phyloP scores from a whole-genome alignment of 2,797 vertebrate species.

The Leptodactylus fallax region DNA sequence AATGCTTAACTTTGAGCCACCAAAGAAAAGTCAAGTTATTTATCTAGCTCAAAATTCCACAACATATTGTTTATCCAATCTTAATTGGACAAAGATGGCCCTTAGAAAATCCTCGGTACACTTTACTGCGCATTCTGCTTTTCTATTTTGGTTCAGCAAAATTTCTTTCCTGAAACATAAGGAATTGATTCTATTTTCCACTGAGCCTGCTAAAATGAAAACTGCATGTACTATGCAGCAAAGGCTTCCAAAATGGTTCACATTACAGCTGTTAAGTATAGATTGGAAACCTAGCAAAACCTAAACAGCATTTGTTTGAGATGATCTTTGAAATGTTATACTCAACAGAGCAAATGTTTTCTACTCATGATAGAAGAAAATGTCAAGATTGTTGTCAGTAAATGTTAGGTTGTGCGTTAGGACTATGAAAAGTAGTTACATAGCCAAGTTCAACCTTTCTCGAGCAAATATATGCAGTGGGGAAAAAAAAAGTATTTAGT shows the following conservation, averaged over 20 bases:
- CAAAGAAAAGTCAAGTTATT: not conserved
- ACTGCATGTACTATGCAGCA: not conserved
- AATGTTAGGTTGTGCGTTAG: not conserved
- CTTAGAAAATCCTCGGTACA: too few species aligned
- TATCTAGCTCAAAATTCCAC: not conserved
- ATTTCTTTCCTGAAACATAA: conserved; percentile 8
- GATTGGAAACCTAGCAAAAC: not conserved
- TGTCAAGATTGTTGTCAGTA: not conserved
- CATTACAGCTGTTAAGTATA: not conserved
- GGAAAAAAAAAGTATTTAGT: too few species aligned
- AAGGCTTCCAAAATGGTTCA: not conserved
- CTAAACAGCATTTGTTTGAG: not conserved
- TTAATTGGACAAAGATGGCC: too few species aligned
- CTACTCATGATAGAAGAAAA: not conserved
- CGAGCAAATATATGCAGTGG: too few species aligned
- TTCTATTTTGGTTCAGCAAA: not conserved
- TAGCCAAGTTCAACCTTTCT: too few species aligned
- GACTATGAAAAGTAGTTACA: too few species aligned
- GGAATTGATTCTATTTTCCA: conserved; percentile 45
- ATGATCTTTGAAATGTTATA: not conserved
- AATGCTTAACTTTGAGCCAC: too few species aligned
- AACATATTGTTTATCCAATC: too few species aligned
- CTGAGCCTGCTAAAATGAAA: conserved; percentile 24
- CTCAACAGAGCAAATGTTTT: not conserved
- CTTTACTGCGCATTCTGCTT: not conserved